Percentiles rank a stretch among this genome's conserved stretches.
Evolutionary conservation across 2,888 invertebrate species (phyloP).

Genomic region (Cosmopolites sordidus): DNA sequence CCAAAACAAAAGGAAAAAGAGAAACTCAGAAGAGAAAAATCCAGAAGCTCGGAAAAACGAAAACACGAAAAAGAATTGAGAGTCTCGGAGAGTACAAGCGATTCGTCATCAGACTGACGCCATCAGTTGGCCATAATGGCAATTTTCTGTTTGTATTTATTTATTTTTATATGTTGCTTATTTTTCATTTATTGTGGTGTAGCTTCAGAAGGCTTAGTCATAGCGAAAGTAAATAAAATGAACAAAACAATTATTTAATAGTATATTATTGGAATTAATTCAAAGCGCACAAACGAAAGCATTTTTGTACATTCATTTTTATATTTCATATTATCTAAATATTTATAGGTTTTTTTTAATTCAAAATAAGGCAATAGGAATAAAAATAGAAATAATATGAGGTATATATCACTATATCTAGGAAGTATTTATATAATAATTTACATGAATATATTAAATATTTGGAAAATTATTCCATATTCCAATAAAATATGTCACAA

Average conservation of each 20-base stretch:
- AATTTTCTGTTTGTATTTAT: constrained; percentile 52
- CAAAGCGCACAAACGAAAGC: too few species aligned
- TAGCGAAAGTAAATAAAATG: constrained; percentile 44
- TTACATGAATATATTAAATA: too few species aligned
- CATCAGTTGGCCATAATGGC: constrained; percentile 56
- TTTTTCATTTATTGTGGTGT: constrained; percentile 57
- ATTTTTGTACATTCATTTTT: too few species aligned
- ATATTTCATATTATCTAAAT: too few species aligned
- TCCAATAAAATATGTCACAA: too few species aligned
- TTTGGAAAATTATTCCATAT: too few species aligned
- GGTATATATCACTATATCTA: too few species aligned
- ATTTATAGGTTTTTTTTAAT: too few species aligned
- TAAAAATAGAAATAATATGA: too few species aligned
- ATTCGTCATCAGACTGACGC: constrained; percentile 52
- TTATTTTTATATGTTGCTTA: constrained; percentile 54
- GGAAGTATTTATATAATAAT: too few species aligned
- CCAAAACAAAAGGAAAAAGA: constrained; percentile 12
- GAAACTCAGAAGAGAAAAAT: constrained; percentile 30
- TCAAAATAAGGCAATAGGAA: too few species aligned
- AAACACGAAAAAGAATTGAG: constrained; percentile 35
- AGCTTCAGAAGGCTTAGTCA: constrained; percentile 52
- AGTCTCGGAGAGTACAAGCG: constrained; percentile 35
- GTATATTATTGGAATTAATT: too few species aligned
- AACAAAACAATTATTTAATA: constrained; percentile 29
- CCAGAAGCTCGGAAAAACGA: constrained; percentile 32